These are phyloP conservation scores for Clusia tigrina DNA, from an alignment of 2,888 invertebrate species.

Conservation along the genomic window DNA sequence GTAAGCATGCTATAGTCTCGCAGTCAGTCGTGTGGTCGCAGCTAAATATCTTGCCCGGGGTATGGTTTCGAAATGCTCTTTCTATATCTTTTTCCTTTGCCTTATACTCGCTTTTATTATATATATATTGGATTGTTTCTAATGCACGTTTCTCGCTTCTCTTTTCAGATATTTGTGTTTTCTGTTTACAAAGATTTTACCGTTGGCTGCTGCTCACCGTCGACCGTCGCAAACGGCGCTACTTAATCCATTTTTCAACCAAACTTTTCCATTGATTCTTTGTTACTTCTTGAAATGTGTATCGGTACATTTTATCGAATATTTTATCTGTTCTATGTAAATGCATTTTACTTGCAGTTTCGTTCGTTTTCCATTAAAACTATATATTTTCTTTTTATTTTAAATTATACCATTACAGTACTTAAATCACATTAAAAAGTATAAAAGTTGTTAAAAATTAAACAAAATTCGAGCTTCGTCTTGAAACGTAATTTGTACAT, in stretches of 20 bases:
- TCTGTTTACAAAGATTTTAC: constrained; percentile 94
- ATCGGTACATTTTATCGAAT: constrained; percentile 32
- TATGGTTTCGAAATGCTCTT: too few species aligned
- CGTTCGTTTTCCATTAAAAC: not conserved
- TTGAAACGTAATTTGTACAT: too few species aligned
- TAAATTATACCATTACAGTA: constrained; percentile 29
- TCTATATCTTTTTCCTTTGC: too few species aligned
- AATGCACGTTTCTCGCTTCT: constrained; percentile 33
- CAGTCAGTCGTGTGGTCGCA: too few species aligned
- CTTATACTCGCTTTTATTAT: too few species aligned
- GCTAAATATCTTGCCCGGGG: too few species aligned
- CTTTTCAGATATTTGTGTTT: constrained; percentile 87
- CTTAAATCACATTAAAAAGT: constrained; percentile 25
- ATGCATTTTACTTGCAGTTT: not conserved
- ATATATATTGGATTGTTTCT: too few species aligned
- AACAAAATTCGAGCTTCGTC: not conserved
- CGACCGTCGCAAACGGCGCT: constrained; percentile 68
- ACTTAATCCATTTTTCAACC: constrained; percentile 12
- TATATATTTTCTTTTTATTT: not conserved
- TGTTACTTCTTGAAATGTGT: constrained; percentile 25
- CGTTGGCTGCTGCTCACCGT: constrained; percentile 80
- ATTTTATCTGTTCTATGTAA: constrained; percentile 20
- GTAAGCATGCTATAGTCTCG: too few species aligned
- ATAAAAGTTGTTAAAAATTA: too few species aligned
- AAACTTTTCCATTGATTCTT: not conserved